These are phyloP conservation scores for Borostomias antarcticus DNA, from an alignment of 2,797 vertebrate species.

Conservation along the genomic window DNA sequence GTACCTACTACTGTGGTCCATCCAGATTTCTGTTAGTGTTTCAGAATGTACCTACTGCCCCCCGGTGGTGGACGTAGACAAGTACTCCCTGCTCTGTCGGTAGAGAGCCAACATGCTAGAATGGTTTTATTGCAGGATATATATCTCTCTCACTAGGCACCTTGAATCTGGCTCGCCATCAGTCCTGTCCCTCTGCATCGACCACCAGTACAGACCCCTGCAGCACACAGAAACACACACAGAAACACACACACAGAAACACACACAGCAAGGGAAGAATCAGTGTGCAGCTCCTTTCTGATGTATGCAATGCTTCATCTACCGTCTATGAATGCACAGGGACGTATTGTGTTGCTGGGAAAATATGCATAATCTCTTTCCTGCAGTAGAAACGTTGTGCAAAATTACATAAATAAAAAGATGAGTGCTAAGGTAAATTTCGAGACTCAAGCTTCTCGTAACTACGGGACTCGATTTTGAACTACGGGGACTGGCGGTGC, in stretches of 20 bases:
- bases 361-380: background rate
- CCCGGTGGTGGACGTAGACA: conserved; percentile 55
- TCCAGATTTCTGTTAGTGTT: background rate
- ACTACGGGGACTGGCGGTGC: no score
- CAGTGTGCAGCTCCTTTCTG: background rate
- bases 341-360: background rate
- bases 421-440: no score
- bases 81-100: conserved; percentile 10
- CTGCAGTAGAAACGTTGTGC: no score
- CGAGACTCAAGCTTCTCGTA: no score
- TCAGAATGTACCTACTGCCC: conserved; percentile 45
- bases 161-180: conserved; percentile 12
- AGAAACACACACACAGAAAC: no score
- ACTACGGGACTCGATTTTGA: no score
- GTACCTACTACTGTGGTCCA: no score
- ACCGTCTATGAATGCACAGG: background rate
- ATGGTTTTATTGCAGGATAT: conserved; percentile 37
- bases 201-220: conserved; percentile 32
- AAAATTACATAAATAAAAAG: background rate
- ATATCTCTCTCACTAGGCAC: conserved; percentile 9
- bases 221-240: no score
- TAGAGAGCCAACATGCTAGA: conserved; percentile 1
- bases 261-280: background rate
- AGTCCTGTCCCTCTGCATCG: background rate
- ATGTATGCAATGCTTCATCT: background rate